Conservation (phyloP, 2,797 vertebrate genomes). For the Brachyalestes nurse region DNA sequence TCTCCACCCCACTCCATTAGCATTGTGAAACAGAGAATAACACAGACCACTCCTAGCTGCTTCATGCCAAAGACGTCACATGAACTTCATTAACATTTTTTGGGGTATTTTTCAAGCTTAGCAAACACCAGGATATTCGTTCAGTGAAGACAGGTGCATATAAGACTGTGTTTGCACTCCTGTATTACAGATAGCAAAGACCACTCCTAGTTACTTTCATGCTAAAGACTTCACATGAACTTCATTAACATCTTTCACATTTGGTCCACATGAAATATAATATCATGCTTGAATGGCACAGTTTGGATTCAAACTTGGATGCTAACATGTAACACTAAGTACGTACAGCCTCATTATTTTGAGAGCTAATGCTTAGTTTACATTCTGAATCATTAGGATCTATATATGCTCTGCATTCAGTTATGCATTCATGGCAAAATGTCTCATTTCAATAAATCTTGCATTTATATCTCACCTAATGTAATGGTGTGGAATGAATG, state of each 20-base stretch:
- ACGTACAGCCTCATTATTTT: no score
- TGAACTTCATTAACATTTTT: neutral
- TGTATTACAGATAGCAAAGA: no score
- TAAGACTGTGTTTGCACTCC: no score
- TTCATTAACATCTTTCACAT: neutral
- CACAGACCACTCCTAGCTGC: no score
- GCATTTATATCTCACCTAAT: neutral
- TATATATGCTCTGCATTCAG: neutral
- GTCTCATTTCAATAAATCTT: conserved; percentile 10
- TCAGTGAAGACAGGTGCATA: no score
- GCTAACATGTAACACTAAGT: neutral
- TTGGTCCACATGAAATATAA: neutral
- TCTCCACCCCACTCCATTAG: no score
- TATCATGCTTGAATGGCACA: neutral
- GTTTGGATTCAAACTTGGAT: neutral
- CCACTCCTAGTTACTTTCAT: no score
- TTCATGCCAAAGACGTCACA: neutral
- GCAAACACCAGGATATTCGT: no score
- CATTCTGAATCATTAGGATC: neutral
- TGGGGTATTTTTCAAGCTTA: no score
- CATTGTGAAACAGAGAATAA: no score
- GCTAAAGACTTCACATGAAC: neutral
- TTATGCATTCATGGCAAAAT: conserved; percentile 5
- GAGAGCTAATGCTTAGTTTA: neutral
- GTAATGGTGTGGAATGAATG: conserved; percentile 16